A percentile compares a stretch with the other conserved stretches of the same genome.
phyloP scores from a whole-genome alignment of 2,797 vertebrate genomes.

The Acanthurus tractus region DNA sequence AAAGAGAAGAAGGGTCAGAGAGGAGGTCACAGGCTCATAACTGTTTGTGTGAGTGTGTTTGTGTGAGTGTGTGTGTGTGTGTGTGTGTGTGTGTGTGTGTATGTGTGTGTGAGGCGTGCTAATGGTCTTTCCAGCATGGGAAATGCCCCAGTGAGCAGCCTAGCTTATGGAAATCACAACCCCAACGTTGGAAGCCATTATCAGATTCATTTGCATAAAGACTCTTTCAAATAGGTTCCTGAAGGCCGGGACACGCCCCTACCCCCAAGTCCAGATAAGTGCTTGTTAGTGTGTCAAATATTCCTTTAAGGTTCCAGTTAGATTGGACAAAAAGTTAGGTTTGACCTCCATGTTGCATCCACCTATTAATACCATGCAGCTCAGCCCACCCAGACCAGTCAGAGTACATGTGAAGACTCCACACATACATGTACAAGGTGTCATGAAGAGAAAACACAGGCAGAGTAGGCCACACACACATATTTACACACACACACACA shows the following conservation, averaged over 20 bases:
- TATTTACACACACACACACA: no score
- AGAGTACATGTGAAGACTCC: constrained; percentile 20
- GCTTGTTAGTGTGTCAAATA: constrained; percentile 20
- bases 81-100: constrained; percentile 29
- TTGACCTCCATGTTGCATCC: constrained; percentile 24
- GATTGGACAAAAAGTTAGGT: constrained; percentile 53
- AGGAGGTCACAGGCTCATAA: constrained; percentile 65
- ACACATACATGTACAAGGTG: constrained; percentile 54
- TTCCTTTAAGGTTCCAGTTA: constrained; percentile 52
- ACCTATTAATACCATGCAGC: constrained; percentile 53
- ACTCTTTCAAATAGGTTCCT: constrained; percentile 72
- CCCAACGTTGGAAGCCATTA: constrained; percentile 90
- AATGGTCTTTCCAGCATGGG: constrained; percentile 74
- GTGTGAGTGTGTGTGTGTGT: constrained; percentile 38
- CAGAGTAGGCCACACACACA: constrained; percentile 47
- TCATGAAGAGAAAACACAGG: constrained; percentile 59
- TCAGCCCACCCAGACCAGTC: constrained; percentile 48
- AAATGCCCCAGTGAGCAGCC: constrained; percentile 79
- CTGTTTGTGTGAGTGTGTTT: constrained; percentile 47
- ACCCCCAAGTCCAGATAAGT: constrained; percentile 42
- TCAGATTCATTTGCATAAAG: constrained; percentile 88
- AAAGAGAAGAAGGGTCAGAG: constrained; percentile 63
- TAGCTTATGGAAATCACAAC: constrained; percentile 91
- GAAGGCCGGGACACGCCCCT: constrained; percentile 60
- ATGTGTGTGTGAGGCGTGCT: constrained; percentile 43